These are phyloP conservation scores for Dryobates pubescens DNA, from an alignment of 2,797 vertebrate species.

Conservation along the genomic window DNA sequence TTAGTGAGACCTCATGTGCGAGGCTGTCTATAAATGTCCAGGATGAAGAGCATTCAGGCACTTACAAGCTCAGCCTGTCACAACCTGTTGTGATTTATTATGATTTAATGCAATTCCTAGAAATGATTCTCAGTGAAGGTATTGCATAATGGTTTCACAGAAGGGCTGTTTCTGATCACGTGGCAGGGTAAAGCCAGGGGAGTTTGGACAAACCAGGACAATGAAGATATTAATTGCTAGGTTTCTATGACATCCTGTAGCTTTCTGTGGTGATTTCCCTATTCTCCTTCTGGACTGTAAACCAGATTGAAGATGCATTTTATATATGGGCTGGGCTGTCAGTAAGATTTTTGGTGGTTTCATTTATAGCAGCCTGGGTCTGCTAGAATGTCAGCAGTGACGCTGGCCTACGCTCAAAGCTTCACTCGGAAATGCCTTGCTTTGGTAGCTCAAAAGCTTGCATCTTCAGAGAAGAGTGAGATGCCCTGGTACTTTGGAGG, in stretches of 20 bases:
- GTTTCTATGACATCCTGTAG: not conserved
- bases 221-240: not conserved
- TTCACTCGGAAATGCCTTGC: not conserved
- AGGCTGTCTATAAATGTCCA: not conserved
- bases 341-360: not conserved
- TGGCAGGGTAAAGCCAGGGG: not conserved
- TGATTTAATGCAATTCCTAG: conserved; percentile 36
- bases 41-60: not conserved
- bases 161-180: not conserved
- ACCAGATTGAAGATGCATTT: accelerated
- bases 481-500: not conserved
- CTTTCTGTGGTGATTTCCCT: not conserved
- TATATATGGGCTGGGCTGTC: not conserved
- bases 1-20: accelerated
- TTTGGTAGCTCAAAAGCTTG: not conserved
- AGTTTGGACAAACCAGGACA: not conserved
- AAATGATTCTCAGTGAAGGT: not conserved
- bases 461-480: not conserved
- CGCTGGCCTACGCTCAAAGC: accelerated
- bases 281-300: not conserved
- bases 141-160: not conserved
- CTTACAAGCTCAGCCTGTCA: not conserved
- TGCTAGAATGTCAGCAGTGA: not conserved
- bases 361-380: not conserved
- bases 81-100: conserved; percentile 19